Evolutionary conservation across 2,113 vertebrate species (phyloP).

Genomic region (Camelus bactrianus): DNA sequence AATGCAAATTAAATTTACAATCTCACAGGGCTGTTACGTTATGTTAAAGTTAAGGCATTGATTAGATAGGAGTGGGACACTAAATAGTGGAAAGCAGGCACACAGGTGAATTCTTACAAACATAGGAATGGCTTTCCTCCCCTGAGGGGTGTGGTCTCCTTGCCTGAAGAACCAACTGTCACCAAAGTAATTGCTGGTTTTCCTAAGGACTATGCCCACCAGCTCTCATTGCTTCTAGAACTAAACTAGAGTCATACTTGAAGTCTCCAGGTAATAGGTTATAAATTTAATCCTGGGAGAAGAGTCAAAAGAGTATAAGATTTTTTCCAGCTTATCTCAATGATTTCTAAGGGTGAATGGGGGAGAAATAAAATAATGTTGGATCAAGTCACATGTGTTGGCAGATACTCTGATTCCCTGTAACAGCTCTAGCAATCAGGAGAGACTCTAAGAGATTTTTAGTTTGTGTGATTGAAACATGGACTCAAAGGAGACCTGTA

Average conservation of each 20-base stretch:
- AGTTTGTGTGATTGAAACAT: not conserved
- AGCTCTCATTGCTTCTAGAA: not conserved
- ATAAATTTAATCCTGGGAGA: too few species aligned
- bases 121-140: not conserved
- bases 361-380: not conserved
- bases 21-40: not conserved
- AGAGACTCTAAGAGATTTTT: not conserved
- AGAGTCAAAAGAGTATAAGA: not conserved
- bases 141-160: fast-evolving
- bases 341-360: not conserved
- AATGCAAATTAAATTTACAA: not conserved
- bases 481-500: not conserved
- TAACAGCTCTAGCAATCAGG: not conserved
- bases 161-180: not conserved
- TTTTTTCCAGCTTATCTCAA: not conserved
- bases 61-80: not conserved
- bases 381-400: not conserved
- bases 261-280: not conserved
- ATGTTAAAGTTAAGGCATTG: not conserved
- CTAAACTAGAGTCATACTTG: not conserved
- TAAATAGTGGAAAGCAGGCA: not conserved
- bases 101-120: not conserved
- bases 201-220: fast-evolving
- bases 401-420: not conserved
- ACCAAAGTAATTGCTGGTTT: not conserved